These are phyloP conservation scores for Sisyra terminalis DNA, from an alignment of 2,888 invertebrate species.

Conservation along the genomic window DNA sequence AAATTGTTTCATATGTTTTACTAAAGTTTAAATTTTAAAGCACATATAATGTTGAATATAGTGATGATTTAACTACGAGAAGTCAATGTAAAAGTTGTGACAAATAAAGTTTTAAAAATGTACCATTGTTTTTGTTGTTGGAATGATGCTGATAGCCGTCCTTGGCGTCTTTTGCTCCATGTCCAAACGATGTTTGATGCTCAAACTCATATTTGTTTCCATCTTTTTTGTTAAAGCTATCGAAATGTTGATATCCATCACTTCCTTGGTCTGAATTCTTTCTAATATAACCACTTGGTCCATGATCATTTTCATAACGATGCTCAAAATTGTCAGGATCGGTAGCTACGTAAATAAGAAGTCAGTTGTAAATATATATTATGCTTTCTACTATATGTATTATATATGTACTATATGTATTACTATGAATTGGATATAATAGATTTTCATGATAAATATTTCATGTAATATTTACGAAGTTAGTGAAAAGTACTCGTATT, in stretches of 20 bases:
- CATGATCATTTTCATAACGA: slow-evolving; percentile 42
- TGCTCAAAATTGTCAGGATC: slow-evolving; percentile 35
- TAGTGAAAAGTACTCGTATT: too few species aligned
- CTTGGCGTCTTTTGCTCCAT: slow-evolving; percentile 27
- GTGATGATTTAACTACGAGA: too few species aligned
- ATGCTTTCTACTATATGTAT: too few species aligned
- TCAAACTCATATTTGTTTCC: slow-evolving; percentile 58
- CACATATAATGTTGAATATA: too few species aligned
- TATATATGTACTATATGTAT: too few species aligned
- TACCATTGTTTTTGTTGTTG: slow-evolving; percentile 3
- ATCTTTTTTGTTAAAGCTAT: slow-evolving; percentile 54
- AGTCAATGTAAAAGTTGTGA: too few species aligned
- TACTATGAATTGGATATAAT: too few species aligned
- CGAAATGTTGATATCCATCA: slow-evolving; percentile 55
- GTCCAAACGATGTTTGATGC: slow-evolving; percentile 46
- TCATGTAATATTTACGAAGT: too few species aligned
- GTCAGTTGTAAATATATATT: too few species aligned
- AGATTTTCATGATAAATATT: too few species aligned
- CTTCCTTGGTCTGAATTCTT: slow-evolving; percentile 46
- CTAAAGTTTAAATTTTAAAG: too few species aligned
- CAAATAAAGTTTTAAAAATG: background rate
- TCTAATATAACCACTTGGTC: slow-evolving; percentile 43
- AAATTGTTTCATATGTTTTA: too few species aligned
- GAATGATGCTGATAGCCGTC: slow-evolving; percentile 5
- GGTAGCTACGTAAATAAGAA: slow-evolving; percentile 9